These are phyloP conservation scores for Drosophila teissieri DNA, from an alignment of 1,140 invertebrate genomes.

Conservation along the genomic window DNA sequence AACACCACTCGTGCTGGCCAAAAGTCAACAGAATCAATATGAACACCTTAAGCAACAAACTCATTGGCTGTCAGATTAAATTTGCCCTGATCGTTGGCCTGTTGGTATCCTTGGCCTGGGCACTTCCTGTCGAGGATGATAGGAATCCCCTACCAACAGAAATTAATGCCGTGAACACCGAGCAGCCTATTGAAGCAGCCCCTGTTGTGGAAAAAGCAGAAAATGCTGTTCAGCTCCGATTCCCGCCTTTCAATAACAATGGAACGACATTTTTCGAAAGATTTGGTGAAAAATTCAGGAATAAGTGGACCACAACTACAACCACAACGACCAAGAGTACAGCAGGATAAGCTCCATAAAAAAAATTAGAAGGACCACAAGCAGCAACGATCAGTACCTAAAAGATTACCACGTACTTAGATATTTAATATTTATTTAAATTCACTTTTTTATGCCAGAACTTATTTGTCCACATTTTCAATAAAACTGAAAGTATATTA, in stretches of 20 bases:
- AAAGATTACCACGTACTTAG: not conserved
- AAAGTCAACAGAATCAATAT: constrained; percentile 20
- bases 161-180: not conserved
- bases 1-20: not conserved
- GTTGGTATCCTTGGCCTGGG: constrained; percentile 34
- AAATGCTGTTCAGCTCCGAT: constrained; percentile 9
- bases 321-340: constrained; percentile 7
- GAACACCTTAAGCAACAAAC: constrained; percentile 9
- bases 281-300: constrained; percentile 29
- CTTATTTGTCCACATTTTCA: not conserved
- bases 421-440: constrained; percentile 12
- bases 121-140: constrained; percentile 18
- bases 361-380: not conserved
- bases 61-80: constrained; percentile 15
- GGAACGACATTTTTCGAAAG: constrained; percentile 19
- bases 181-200: not conserved
- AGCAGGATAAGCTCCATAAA: not conserved
- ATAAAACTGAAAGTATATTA: not conserved
- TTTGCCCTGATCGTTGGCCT: constrained; percentile 18
- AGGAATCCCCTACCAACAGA: not conserved
- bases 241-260: constrained; percentile 20
- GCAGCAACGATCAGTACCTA: not conserved
- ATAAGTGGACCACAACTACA: constrained; percentile 8
- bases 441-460: not conserved
- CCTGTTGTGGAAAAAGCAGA: constrained; percentile 3